Base-by-base conservation (phyloP, 64 coral and sea anemone genomes). In the Montipora sp. region DNA sequence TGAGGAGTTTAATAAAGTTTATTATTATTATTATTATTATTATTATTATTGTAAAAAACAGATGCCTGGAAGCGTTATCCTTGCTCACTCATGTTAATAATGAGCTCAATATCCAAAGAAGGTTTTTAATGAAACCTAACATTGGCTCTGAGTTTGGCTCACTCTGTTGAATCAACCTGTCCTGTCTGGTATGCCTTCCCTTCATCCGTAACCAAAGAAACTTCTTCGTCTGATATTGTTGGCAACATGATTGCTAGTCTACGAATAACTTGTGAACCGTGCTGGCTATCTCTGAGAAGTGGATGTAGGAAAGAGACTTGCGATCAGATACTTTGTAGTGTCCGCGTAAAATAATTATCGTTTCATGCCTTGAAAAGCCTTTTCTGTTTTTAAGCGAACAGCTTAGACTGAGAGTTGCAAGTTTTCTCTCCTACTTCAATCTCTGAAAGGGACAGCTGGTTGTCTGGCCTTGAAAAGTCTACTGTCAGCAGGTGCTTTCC, bases 221-320 rank as follows among this genome's bases (percentile, higher is more conserved):
- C 65, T 55, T 73, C 79, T 59, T 91, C 89, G 51, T 88, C 86
- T 59, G 22, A 88, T 73, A 88, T 16, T 90, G 88, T 80, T 90
- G 88, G 88, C 46, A 90, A 69, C 75, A 90, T 90, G 14, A 80
- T 59, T 92, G 90, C 81, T n/a, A 87, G 74, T 92, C 90, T 92
- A 69, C 55, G 73, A 77, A 92, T 92, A 78, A 61, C 82, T 70
- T 85, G 82, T 49, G 61, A 5, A 3, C 61, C 82, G 70, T 85
- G 47, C 60, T 85, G 24, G n/a, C 43, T 85, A 67, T 85, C 61
- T 8, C 73, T 75, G 5, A 75, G 73, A 75, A 75, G 73, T 63
- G 69, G 69, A 73, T 73, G 4, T 73, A 23, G n/a, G 69, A 73
- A 23, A 22, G 19, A 78, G 87, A 63, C 63, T 18, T 61, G 44